These are phyloP conservation scores for Bufotes viridis DNA, from an alignment of 2,797 vertebrate genomes.

Conservation along the genomic window DNA sequence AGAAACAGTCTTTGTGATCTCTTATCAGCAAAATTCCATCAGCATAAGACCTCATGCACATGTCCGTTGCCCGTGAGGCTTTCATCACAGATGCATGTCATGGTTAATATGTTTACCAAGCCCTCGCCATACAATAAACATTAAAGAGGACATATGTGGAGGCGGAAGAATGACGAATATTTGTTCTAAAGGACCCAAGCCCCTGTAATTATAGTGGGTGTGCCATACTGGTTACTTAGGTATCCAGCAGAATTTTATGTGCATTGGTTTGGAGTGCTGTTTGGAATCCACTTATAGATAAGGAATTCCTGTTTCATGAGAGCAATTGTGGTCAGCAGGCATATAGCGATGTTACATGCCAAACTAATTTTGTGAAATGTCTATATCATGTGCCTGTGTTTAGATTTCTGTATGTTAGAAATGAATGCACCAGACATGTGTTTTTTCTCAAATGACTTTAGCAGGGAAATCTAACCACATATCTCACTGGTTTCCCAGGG, in stretches of 20 bases:
- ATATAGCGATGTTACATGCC: constrained; percentile 12
- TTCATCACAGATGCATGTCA: constrained; percentile 37
- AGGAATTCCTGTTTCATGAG: constrained; percentile 46
- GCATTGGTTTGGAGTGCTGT: constrained; percentile 12
- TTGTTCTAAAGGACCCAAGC: neutral
- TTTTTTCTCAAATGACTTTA: constrained; percentile 21
- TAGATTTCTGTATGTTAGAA: constrained; percentile 14
- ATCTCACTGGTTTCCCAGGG: neutral
- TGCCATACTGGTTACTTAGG: constrained; percentile 18
- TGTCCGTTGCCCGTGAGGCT: too few species aligned
- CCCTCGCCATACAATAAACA: constrained; percentile 38
- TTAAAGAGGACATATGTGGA: constrained; percentile 32
- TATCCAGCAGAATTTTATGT: constrained; percentile 34
- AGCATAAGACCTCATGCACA: neutral
- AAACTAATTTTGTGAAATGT: constrained; percentile 30
- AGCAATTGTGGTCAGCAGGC: constrained; percentile 29
- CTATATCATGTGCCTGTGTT: constrained; percentile 27
- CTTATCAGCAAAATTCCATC: constrained; percentile 51
- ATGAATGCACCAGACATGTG: constrained; percentile 1
- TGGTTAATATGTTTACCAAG: constrained; percentile 50
- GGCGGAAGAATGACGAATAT: neutral
- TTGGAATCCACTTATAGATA: constrained; percentile 50
- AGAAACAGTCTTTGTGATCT: constrained; percentile 43
- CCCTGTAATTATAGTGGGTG: constrained; percentile 36
- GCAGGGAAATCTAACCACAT: neutral